Evolutionary conservation across 1,140 invertebrate genomes (phyloP).

Genomic region (Apis dorsata): DNA sequence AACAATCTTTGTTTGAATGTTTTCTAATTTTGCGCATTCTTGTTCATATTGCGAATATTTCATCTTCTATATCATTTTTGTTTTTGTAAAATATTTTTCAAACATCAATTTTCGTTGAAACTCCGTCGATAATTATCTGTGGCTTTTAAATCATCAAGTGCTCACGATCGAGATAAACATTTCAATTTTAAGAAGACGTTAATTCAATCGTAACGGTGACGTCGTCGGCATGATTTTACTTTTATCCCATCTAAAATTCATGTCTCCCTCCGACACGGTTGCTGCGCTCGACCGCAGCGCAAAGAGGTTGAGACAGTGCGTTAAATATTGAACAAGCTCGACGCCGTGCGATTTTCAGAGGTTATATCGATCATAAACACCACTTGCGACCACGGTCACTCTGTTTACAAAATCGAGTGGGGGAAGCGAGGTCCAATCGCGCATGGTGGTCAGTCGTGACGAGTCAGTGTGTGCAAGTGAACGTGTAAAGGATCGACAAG

Average conservation of each 20-base stretch:
- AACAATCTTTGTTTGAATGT: background rate
- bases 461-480: background rate
- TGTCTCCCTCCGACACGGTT: background rate
- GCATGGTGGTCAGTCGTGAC: background rate
- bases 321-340: conserved; percentile 41
- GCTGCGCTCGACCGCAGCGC: too few relatives aligned
- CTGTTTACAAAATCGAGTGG: conserved; percentile 9
- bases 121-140: background rate
- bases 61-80: too few relatives aligned
- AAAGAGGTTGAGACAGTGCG: background rate
- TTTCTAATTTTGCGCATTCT: background rate
- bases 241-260: conserved; percentile 18
- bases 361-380: conserved; percentile 15
- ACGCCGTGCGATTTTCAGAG: background rate
- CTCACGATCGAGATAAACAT: too few relatives aligned
- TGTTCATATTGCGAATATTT: background rate
- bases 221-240: conserved; percentile 4
- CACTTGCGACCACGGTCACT: background rate
- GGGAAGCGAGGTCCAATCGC: background rate
- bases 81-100: background rate
- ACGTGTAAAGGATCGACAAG: rapidly evolving
- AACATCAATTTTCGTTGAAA: background rate
- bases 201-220: conserved; percentile 11
- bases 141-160: background rate
- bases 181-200: background rate